A percentile compares a stretch with the other conserved stretches of the same genome.
Evolutionary conservation across 2,797 vertebrate genomes (phyloP).

Genomic region (Bovichtus diacanthus): DNA sequence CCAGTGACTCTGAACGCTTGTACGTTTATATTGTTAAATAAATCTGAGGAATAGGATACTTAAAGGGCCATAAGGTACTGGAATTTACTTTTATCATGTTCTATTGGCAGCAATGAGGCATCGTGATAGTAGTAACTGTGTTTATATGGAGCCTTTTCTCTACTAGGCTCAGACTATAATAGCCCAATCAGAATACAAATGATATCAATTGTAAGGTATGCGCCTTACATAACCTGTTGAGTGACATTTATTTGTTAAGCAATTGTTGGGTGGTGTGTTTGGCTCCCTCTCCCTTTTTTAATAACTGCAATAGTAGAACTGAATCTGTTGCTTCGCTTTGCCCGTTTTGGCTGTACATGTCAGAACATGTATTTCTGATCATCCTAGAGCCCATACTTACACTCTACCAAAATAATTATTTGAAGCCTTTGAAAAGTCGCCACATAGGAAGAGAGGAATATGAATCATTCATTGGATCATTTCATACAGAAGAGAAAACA

Average conservation of each 20-base stretch:
- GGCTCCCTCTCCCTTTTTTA: not conserved
- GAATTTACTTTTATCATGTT: not conserved
- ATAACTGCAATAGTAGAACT: not conserved
- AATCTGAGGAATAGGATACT: conserved; percentile 15
- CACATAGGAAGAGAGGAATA: not conserved
- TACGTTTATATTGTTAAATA: conserved; percentile 9
- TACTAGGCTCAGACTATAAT: not conserved
- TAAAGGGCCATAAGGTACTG: conserved; percentile 46
- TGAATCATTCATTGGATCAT: not conserved
- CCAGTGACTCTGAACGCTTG: conserved; percentile 4
- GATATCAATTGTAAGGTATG: not conserved
- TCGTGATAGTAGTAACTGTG: conserved; percentile 5
- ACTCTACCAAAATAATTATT: not conserved
- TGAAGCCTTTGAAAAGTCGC: too few species aligned
- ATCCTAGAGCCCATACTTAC: not conserved
- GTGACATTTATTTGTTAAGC: not conserved
- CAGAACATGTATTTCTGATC: not conserved
- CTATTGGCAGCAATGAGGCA: not conserved
- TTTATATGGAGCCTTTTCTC: conserved; percentile 18
- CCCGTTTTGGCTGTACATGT: not conserved
- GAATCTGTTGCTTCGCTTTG: conserved; percentile 5
- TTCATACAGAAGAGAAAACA: not conserved
- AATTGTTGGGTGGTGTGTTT: not conserved
- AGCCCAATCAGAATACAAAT: not conserved
- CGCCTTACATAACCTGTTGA: not conserved